Evolutionary conservation across 2,888 invertebrate species (phyloP).

Genomic region (Cybosia mesomella): DNA sequence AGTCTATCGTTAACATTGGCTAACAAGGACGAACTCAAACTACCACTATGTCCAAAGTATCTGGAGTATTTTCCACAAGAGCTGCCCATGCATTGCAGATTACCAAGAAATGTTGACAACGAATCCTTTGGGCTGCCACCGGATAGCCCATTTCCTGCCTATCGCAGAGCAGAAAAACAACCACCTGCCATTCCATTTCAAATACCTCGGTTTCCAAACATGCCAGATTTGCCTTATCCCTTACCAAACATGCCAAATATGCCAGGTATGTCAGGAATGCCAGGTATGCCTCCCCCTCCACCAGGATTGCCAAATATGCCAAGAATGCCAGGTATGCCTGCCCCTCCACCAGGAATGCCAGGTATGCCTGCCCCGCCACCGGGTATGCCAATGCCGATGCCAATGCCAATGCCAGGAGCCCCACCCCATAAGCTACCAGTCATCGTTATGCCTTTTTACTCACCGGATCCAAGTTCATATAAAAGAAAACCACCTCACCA

Average conservation of each 20-base stretch:
- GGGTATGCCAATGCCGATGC: slow-evolving; percentile 40
- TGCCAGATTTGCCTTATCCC: slow-evolving; percentile 18
- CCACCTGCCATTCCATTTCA: slow-evolving; percentile 54
- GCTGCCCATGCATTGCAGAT: slow-evolving; percentile 81
- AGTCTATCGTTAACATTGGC: slow-evolving; percentile 43
- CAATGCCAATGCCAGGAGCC: slow-evolving; percentile 47
- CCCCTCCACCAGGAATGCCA: slow-evolving; percentile 9
- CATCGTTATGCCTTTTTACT: slow-evolving; percentile 82
- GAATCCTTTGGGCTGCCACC: slow-evolving; percentile 21
- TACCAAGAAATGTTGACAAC: slow-evolving; percentile 60
- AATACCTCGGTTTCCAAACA: slow-evolving; percentile 49
- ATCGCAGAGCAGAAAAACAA: slow-evolving; percentile 54
- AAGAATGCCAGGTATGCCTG: slow-evolving; percentile 29
- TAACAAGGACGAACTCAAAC: slow-evolving; percentile 60
- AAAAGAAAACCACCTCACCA: slow-evolving; percentile 32
- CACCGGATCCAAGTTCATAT: slow-evolving; percentile 62
- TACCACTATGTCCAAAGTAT: slow-evolving; percentile 76
- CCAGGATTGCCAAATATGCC: slow-evolving; percentile 35
- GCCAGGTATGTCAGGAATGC: slow-evolving; percentile 26
- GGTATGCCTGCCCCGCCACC: slow-evolving; percentile 10
- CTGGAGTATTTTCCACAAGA: slow-evolving; percentile 75
- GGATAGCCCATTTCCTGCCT: slow-evolving; percentile 18
- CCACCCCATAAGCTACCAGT: slow-evolving; percentile 75
- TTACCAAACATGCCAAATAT: slow-evolving; percentile 29
- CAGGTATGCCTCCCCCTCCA: slow-evolving; percentile 7